Conservation (phyloP, 2,797 vertebrate species). For the Carcharodon carcharias region DNA sequence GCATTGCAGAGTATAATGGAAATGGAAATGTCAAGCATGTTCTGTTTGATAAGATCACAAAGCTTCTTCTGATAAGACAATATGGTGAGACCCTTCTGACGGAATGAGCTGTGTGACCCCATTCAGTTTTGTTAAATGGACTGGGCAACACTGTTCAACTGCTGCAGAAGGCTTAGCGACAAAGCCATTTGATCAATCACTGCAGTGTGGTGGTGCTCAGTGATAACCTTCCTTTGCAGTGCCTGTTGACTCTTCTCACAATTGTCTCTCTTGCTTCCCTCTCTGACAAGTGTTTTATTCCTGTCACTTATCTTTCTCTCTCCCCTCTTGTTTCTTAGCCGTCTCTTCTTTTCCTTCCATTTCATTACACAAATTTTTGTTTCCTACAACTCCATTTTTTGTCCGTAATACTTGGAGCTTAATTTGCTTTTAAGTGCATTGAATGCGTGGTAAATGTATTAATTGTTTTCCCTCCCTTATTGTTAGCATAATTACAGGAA, state of each 20-base stretch:
- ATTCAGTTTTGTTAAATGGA: not conserved
- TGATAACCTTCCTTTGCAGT: not conserved
- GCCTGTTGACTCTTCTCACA: not conserved
- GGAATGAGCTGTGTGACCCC: not conserved
- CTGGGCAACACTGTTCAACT: not conserved
- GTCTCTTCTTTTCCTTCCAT: not conserved
- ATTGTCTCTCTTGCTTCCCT: not conserved
- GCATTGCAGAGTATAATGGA: not conserved
- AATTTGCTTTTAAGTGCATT: not conserved
- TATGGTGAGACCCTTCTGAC: not conserved
- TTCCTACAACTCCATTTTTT: not conserved
- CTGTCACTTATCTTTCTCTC: not conserved
- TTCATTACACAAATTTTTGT: not conserved
- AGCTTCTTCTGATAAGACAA: not conserved
- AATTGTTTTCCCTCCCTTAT: not conserved
- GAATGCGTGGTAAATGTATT: not conserved
- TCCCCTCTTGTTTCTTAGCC: not conserved
- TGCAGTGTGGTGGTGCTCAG: too few relatives aligned
- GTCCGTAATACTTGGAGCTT: not conserved
- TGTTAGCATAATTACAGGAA: not conserved
- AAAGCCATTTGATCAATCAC: not conserved
- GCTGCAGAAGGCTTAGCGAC: not conserved
- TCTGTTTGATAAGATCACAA: not conserved
- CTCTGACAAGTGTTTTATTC: not conserved
- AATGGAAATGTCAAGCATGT: not conserved